Evolutionary conservation across 2,888 invertebrate species (phyloP).

Genomic region (Chalcosyrphus nemorum): DNA sequence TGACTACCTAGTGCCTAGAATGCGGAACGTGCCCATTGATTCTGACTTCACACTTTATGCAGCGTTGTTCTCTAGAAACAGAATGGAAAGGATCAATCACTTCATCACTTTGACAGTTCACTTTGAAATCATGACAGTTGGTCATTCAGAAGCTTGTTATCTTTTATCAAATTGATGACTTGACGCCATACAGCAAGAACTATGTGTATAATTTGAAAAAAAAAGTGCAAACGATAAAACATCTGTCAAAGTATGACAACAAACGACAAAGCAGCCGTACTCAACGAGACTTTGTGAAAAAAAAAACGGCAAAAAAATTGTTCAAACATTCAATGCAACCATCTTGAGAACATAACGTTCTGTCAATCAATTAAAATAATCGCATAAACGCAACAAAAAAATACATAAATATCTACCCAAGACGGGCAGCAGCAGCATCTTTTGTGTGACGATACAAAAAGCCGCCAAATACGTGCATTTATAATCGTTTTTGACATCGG

Average conservation of each 20-base stretch:
- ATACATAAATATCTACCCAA: neutral
- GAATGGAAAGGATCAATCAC: neutral
- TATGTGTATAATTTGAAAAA: neutral
- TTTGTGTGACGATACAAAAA: conserved; percentile 34
- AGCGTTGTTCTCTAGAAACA: no score
- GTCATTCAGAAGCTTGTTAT: neutral
- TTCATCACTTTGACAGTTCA: neutral
- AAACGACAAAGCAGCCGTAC: conserved; percentile 7
- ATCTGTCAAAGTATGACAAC: conserved; percentile 29
- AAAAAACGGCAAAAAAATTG: neutral
- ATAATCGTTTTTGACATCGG: conserved; percentile 67
- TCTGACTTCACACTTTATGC: no score
- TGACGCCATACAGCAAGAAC: neutral
- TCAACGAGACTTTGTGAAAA: neutral
- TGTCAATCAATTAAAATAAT: conserved; percentile 67
- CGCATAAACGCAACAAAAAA: conserved; percentile 41
- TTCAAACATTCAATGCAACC: conserved; percentile 28
- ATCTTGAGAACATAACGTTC: conserved; percentile 37
- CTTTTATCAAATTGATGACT: neutral
- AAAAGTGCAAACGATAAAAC: conserved; percentile 10
- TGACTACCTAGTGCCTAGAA: no score
- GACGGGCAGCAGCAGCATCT: conserved; percentile 31
- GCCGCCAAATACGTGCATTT: conserved; percentile 47
- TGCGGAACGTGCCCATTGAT: no score
- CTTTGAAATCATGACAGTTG: neutral